Evolutionary conservation across 2,888 invertebrate species (phyloP).

Genomic region (Xylocampa areola): DNA sequence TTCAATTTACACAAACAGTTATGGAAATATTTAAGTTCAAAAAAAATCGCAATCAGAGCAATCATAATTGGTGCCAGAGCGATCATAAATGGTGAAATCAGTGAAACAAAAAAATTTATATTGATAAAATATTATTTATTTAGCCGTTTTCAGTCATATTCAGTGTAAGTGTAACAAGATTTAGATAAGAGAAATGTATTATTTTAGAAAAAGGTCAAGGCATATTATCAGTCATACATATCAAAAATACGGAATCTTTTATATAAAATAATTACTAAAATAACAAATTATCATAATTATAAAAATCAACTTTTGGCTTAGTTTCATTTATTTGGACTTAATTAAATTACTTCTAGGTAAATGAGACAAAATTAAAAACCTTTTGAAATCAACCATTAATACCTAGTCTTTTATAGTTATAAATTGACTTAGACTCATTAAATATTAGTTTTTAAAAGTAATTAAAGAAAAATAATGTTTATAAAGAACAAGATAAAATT

Average conservation of each 20-base stretch:
- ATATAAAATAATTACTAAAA: slow-evolving; percentile 6
- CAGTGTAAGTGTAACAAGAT: not conserved
- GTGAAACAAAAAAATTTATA: slow-evolving; percentile 7
- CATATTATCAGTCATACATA: slow-evolving; percentile 2
- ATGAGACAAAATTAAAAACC: slow-evolving; percentile 16
- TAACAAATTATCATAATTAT: slow-evolving; percentile 8
- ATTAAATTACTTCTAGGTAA: slow-evolving; percentile 5
- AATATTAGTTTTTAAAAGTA: slow-evolving; percentile 19
- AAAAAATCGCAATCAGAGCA: slow-evolving; percentile 19
- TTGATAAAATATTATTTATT: slow-evolving; percentile 11
- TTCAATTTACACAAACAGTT: slow-evolving; percentile 28
- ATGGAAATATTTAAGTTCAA: slow-evolving; percentile 23
- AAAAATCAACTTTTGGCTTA: slow-evolving; percentile 9
- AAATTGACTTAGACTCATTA: slow-evolving; percentile 15
- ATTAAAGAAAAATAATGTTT: slow-evolving; percentile 20
- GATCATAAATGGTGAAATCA: slow-evolving; percentile 9
- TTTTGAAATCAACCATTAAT: slow-evolving; percentile 12
- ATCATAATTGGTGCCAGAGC: slow-evolving; percentile 4
- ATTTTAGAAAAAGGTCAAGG: not conserved
- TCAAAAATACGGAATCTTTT: slow-evolving; percentile 8
- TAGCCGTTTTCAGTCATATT: slow-evolving; percentile 5
- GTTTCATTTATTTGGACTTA: slow-evolving; percentile 6
- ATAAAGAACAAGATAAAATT: slow-evolving; percentile 13
- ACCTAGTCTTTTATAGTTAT: slow-evolving; percentile 12
- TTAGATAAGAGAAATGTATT: too few species aligned